Conservation (phyloP, 2,113 vertebrate species). For the Glaucidium brasilianum region DNA sequence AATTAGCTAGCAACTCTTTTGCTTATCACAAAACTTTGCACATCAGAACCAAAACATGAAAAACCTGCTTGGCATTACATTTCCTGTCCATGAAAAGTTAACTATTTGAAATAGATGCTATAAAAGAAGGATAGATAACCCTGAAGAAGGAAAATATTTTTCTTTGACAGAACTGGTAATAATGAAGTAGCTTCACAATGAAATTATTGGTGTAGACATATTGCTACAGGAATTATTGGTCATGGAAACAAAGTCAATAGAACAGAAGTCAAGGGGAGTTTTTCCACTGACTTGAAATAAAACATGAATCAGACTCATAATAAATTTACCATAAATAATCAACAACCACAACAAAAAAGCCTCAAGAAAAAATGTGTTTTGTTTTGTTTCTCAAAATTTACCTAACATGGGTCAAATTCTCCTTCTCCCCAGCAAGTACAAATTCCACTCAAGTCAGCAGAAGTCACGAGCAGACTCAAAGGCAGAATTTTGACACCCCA, state of each 20-base stretch:
- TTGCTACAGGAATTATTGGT: background rate
- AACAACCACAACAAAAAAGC: background rate
- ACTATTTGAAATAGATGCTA: background rate
- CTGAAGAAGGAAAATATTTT: background rate
- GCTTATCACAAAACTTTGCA: background rate
- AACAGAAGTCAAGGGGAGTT: background rate
- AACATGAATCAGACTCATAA: background rate
- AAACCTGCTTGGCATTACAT: background rate
- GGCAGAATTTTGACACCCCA: background rate
- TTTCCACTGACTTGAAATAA: background rate
- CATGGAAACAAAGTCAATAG: background rate
- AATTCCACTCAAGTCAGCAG: slow-evolving; percentile 18
- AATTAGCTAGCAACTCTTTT: background rate
- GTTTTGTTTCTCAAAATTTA: background rate
- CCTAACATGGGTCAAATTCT: background rate
- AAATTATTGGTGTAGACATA: background rate
- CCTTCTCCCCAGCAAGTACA: background rate
- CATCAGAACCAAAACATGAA: background rate
- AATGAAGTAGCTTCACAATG: background rate
- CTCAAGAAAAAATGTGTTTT: background rate
- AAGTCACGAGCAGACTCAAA: background rate
- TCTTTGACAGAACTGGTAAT: background rate
- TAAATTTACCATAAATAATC: background rate
- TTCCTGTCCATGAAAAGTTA: background rate
- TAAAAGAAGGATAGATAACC: background rate